Conservation (phyloP, 2,888 invertebrate genomes). For the Ochropacha duplaris region DNA sequence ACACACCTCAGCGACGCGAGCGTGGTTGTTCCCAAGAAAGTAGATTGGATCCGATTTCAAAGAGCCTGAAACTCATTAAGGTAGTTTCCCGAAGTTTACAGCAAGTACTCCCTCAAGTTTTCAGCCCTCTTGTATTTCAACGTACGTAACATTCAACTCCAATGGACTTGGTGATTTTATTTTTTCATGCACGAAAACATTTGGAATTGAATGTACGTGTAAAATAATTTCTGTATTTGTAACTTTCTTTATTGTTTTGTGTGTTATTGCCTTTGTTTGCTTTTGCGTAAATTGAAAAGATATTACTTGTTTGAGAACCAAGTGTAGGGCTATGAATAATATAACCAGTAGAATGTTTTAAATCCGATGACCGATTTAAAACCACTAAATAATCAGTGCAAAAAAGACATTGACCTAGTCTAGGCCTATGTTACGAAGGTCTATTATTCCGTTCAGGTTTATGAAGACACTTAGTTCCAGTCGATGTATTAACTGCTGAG, state of each 20-base stretch:
- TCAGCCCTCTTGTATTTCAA: background rate
- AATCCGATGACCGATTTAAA: no score
- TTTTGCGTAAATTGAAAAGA: no score
- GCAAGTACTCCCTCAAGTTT: background rate
- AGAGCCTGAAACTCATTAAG: slow-evolving; percentile 7
- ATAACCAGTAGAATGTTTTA: no score
- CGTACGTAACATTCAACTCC: background rate
- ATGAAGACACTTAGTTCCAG: background rate
- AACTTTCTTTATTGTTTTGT: background rate
- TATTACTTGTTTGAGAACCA: no score
- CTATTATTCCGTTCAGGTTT: background rate
- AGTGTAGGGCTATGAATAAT: no score
- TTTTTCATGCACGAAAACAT: background rate
- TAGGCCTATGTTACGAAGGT: background rate
- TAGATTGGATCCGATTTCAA: slow-evolving; percentile 6
- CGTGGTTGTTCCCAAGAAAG: slow-evolving; percentile 1
- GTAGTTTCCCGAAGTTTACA: background rate
- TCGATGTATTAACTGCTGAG: background rate
- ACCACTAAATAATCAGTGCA: no score
- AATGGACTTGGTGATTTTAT: background rate
- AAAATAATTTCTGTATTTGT: background rate
- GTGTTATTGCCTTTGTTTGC: no score
- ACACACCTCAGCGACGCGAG: background rate
- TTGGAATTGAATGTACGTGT: background rate
- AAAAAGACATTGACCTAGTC: background rate